phyloP scores from a whole-genome alignment of 2,113 vertebrate species.

The Pomatostomus ruficeps region DNA sequence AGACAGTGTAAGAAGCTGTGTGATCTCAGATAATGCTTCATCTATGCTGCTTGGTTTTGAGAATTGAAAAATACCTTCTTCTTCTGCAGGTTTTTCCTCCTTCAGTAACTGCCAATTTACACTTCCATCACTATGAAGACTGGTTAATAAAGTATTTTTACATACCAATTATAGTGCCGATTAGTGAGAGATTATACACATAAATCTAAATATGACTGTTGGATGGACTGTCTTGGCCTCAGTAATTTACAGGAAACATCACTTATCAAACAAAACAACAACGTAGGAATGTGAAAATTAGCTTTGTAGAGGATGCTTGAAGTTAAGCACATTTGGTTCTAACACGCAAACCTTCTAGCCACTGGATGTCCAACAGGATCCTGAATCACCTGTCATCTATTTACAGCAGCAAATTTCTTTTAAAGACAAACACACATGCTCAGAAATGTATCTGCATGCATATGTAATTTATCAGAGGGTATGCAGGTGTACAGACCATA shows the following conservation, averaged over 20 bases:
- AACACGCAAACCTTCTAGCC: background rate
- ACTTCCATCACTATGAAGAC: background rate
- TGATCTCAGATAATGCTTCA: background rate
- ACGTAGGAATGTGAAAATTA: background rate
- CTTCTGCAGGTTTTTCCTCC: background rate
- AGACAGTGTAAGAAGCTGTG: background rate
- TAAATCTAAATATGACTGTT: background rate
- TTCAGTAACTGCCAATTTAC: background rate
- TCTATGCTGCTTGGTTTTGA: rapidly evolving
- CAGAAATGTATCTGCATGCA: background rate
- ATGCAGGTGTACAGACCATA: background rate
- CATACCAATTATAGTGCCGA: background rate
- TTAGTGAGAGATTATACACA: background rate
- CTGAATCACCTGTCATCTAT: background rate
- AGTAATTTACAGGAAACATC: background rate
- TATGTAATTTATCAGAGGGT: background rate
- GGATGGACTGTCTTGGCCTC: background rate
- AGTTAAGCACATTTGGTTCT: background rate
- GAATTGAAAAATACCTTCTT: background rate
- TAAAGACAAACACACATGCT: background rate
- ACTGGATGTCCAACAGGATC: background rate
- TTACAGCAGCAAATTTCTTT: background rate
- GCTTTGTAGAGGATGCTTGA: background rate
- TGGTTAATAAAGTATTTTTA: background rate
- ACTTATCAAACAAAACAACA: background rate